phyloP scores from a whole-genome alignment of 2,888 invertebrate species.

The Caenorhabditis virilis region DNA sequence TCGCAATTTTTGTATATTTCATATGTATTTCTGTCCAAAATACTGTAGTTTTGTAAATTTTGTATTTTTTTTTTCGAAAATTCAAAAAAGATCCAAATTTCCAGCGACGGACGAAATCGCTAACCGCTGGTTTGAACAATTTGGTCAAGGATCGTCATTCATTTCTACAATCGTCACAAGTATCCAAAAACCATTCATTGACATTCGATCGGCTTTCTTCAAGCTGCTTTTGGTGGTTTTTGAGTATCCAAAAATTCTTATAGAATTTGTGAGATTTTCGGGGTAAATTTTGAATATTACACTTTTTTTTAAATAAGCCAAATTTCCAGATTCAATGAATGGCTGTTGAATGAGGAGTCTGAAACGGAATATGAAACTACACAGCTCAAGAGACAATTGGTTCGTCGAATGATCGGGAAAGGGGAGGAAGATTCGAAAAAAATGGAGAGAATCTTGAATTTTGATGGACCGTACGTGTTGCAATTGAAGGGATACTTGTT shows the following conservation, averaged over 20 bases:
- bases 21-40: no score
- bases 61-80: no score
- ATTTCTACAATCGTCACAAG: slow-evolving; percentile 7
- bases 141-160: slow-evolving; percentile 16
- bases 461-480: neutral
- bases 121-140: slow-evolving; percentile 8
- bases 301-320: no score
- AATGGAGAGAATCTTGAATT: no score
- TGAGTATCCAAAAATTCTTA: slow-evolving; percentile 8
- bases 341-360: slow-evolving; percentile 23
- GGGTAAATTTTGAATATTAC: no score
- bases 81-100: neutral
- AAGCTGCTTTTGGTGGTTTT: slow-evolving; percentile 16
- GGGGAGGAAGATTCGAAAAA: neutral
- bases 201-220: slow-evolving; percentile 13
- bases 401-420: slow-evolving; percentile 1
- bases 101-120: slow-evolving; percentile 8
- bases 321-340: slow-evolving; percentile 31
- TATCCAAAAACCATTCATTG: slow-evolving; percentile 31
- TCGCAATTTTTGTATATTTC: no score
- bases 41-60: no score
- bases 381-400: neutral
- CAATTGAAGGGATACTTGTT: slow-evolving; percentile 1
- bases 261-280: slow-evolving; percentile 13
- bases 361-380: slow-evolving; percentile 9